Conservation (phyloP, 1,140 invertebrate species). For the Apolygus lucorum region DNA sequence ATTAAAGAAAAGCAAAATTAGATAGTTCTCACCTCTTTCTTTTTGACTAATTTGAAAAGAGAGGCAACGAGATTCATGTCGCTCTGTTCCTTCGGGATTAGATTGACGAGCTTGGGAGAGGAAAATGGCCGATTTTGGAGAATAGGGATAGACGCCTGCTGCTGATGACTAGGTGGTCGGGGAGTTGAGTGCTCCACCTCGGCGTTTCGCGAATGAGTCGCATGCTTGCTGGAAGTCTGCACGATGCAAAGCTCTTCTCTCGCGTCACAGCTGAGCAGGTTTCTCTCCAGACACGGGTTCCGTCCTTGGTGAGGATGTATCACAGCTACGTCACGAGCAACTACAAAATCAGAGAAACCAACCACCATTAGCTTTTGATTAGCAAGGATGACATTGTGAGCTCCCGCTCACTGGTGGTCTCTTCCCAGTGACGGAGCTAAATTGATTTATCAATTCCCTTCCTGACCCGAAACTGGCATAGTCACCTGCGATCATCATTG, state of each 20-base stretch:
- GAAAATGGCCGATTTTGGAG: slow-evolving; percentile 34
- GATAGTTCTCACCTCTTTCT: slow-evolving; percentile 36
- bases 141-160: slow-evolving; percentile 40
- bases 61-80: background rate
- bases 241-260: slow-evolving; percentile 23
- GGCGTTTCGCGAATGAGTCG: background rate
- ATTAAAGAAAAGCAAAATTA: too few species aligned
- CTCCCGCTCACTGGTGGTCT: too few species aligned
- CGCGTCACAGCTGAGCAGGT: slow-evolving; percentile 47
- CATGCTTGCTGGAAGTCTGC: slow-evolving; percentile 32
- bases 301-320: slow-evolving; percentile 77
- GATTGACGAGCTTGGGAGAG: slow-evolving; percentile 12
- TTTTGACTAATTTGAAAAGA: slow-evolving; percentile 31
- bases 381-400: too few species aligned
- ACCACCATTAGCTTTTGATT: too few species aligned
- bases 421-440: too few species aligned
- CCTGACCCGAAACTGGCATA: too few species aligned
- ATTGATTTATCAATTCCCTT: too few species aligned
- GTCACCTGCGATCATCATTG: too few species aligned
- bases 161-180: background rate
- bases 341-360: background rate
- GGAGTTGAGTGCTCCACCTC: background rate
- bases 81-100: slow-evolving; percentile 3
- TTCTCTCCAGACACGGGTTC: slow-evolving; percentile 81
- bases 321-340: slow-evolving; percentile 18